These are phyloP conservation scores for Porites lutea DNA, from an alignment of 64 coral and sea anemone genomes.

Conservation along the genomic window DNA sequence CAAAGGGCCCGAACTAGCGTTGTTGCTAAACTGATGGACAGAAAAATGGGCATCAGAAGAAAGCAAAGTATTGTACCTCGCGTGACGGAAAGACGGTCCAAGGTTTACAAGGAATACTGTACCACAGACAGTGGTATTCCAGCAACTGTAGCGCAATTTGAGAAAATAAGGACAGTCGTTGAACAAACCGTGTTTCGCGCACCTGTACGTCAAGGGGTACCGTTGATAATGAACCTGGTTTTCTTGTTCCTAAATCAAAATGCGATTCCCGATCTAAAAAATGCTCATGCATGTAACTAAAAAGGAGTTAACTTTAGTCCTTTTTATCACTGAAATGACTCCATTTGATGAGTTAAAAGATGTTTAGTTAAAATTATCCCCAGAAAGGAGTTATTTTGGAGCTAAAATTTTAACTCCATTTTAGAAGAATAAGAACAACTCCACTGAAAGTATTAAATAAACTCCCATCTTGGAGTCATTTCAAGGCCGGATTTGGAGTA, in stretches of 20 bases:
- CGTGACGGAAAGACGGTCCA: slow-evolving; percentile 11
- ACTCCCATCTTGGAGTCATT: too few relatives aligned
- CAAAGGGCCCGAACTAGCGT: slow-evolving; percentile 32
- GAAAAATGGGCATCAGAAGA: slow-evolving; percentile 39
- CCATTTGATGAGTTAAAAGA: too few relatives aligned
- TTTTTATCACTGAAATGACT: too few relatives aligned
- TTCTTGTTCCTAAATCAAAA: not conserved
- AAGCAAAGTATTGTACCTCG: slow-evolving; percentile 45
- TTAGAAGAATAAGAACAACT: too few relatives aligned
- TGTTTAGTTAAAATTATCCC: too few relatives aligned
- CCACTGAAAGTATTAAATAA: too few relatives aligned
- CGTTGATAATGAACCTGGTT: not conserved
- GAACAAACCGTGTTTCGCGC: slow-evolving; percentile 27
- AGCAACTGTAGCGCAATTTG: slow-evolving; percentile 46
- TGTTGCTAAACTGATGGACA: slow-evolving; percentile 27
- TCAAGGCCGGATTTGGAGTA: too few relatives aligned
- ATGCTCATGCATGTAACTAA: not conserved
- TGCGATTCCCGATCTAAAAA: too few relatives aligned
- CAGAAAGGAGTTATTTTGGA: too few relatives aligned
- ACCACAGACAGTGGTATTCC: slow-evolving; percentile 5
- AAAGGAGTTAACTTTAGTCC: not conserved
- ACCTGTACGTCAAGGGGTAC: slow-evolving; percentile 51
- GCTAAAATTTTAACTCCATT: too few relatives aligned
- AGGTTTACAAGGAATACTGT: slow-evolving; percentile 6
- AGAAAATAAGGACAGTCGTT: slow-evolving; percentile 9